Conservation (phyloP, 2,113 vertebrate genomes). For the Lophura nycthemera region DNA sequence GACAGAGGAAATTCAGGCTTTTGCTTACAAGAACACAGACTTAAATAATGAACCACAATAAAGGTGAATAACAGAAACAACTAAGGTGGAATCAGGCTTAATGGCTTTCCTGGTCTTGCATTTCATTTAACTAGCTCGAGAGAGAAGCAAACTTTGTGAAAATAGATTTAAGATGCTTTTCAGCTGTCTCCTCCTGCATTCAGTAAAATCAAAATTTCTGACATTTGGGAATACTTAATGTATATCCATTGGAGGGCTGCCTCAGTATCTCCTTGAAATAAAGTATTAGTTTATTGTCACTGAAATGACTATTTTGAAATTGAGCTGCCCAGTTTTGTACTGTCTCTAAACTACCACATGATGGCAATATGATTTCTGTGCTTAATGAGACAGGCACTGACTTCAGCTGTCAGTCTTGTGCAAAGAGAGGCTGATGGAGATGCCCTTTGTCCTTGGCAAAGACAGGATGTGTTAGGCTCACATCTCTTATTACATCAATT, state of each 20-base stretch:
- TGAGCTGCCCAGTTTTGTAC: neutral
- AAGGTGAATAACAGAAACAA: neutral
- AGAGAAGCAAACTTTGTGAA: neutral
- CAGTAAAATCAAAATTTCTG: neutral
- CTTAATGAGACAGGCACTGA: neutral
- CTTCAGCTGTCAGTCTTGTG: neutral
- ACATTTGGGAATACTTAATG: neutral
- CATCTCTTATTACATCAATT: neutral
- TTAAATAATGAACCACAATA: neutral
- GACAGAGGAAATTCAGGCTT: neutral
- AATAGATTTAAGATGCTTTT: neutral
- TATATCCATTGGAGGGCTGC: neutral
- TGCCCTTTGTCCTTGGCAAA: neutral
- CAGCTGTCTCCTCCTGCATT: neutral
- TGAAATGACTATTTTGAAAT: neutral
- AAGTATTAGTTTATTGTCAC: neutral
- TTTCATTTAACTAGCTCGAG: neutral
- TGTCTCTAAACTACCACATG: neutral
- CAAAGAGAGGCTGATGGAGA: neutral
- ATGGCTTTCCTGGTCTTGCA: neutral
- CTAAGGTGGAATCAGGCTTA: neutral
- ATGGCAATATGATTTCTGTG: constrained; percentile 36
- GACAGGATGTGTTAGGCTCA: neutral
- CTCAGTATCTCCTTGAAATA: neutral
- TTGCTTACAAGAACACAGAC: neutral